Evolutionary conservation across 2,113 vertebrate species (phyloP).

Genomic region (Tetrao urogallus): DNA sequence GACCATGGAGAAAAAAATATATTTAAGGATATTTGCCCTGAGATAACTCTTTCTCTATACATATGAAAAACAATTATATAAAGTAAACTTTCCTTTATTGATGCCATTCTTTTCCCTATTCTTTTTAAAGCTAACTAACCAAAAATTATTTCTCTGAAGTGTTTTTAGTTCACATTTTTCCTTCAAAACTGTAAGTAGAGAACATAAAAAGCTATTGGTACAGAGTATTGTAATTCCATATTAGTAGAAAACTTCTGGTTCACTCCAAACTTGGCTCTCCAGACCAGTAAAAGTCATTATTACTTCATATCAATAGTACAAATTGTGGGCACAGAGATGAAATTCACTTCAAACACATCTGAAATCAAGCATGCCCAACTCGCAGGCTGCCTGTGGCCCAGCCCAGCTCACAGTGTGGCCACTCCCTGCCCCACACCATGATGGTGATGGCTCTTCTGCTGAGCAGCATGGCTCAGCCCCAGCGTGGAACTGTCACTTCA

Average conservation of each 20-base stretch:
- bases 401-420: no score
- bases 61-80: background rate
- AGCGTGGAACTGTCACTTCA: no score
- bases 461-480: no score
- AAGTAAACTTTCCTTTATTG: background rate
- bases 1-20: background rate
- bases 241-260: background rate
- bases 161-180: background rate
- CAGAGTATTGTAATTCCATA: background rate
- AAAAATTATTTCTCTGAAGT: slow-evolving; percentile 10
- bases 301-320: background rate
- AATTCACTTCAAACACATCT: background rate
- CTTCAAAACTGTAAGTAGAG: background rate
- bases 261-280: background rate
- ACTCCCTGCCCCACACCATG: no score
- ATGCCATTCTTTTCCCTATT: background rate
- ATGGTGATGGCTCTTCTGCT: no score
- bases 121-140: background rate
- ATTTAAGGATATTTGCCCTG: background rate
- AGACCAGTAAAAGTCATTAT: background rate
- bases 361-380: no score
- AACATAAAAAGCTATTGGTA: background rate
- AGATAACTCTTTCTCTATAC: background rate
- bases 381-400: no score
- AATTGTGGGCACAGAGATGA: background rate